Evolutionary conservation across 1,140 invertebrate genomes (phyloP).

Genomic region (Sarcophaga peregrina): DNA sequence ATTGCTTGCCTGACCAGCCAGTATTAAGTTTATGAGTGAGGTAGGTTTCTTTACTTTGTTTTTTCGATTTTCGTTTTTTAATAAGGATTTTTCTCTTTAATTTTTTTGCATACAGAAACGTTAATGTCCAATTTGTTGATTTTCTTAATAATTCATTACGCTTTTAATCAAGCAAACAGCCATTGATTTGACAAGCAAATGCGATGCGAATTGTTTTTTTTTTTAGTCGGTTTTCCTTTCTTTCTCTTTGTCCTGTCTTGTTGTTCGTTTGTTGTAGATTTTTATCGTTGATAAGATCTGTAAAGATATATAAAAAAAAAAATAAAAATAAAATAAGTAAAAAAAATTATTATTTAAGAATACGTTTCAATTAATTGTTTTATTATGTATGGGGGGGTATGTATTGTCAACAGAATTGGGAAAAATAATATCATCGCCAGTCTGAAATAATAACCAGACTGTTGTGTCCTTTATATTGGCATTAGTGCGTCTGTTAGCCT

Average conservation of each 20-base stretch:
- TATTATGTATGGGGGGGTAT: no score
- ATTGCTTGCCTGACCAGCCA: no score
- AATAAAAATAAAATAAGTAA: neutral
- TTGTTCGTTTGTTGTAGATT: neutral
- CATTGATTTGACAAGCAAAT: neutral
- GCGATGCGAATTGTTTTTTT: neutral
- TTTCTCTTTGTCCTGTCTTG: neutral
- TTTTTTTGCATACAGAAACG: neutral
- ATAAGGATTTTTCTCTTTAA: neutral
- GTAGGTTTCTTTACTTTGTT: neutral
- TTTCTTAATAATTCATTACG: slow-evolving; percentile 20
- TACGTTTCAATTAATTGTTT: no score
- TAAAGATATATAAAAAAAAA: neutral
- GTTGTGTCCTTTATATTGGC: no score
- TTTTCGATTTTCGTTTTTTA: slow-evolving; percentile 9
- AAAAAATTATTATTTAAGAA: no score
- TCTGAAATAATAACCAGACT: no score
- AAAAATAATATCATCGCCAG: no score
- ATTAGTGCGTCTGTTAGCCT: no score
- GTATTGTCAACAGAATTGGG: no score
- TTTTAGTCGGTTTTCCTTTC: neutral
- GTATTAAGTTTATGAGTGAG: neutral
- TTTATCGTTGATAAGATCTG: neutral
- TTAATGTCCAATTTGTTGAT: slow-evolving; percentile 3
- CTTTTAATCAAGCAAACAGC: slow-evolving; percentile 7